A percentile compares a stretch with the other conserved stretches of the same genome.
Conservation (phyloP, 2,797 vertebrate species). For the Nannoperca australis region DNA sequence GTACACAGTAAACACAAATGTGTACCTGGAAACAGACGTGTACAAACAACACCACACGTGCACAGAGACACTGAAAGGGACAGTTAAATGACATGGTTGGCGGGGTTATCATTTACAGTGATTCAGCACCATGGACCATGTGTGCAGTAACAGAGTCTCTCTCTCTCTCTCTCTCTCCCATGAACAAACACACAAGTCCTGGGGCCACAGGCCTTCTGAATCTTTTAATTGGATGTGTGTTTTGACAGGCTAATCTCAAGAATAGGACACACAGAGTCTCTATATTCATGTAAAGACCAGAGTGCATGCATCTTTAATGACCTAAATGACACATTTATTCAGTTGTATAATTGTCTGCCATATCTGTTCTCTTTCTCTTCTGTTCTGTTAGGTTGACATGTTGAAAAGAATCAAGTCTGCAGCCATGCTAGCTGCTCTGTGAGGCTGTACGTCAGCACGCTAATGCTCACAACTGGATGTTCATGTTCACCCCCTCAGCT, state of each 20-base stretch:
- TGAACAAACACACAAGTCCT: slow-evolving; percentile 47
- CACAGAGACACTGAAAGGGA: slow-evolving; percentile 19
- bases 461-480: background rate
- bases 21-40: slow-evolving; percentile 12
- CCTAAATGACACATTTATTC: slow-evolving; percentile 44
- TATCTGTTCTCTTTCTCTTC: slow-evolving; percentile 9
- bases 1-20: background rate
- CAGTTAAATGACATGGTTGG: slow-evolving; percentile 64
- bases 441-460: background rate
- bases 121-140: slow-evolving; percentile 66
- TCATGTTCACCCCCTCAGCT: background rate
- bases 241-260: slow-evolving; percentile 75
- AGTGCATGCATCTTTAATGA: slow-evolving; percentile 61
- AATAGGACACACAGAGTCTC: slow-evolving; percentile 65
- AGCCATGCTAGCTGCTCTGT: background rate
- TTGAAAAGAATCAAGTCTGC: background rate
- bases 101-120: slow-evolving; percentile 57
- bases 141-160: slow-evolving; percentile 67
- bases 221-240: slow-evolving; percentile 79
- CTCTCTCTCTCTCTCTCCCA: slow-evolving; percentile 1
- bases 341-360: slow-evolving; percentile 48
- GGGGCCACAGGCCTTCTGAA: slow-evolving; percentile 60
- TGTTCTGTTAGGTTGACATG: background rate
- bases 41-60: background rate
- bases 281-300: slow-evolving; percentile 38